These are phyloP conservation scores for Abrostola triplasia DNA, from an alignment of 2,888 invertebrate species.

Conservation along the genomic window DNA sequence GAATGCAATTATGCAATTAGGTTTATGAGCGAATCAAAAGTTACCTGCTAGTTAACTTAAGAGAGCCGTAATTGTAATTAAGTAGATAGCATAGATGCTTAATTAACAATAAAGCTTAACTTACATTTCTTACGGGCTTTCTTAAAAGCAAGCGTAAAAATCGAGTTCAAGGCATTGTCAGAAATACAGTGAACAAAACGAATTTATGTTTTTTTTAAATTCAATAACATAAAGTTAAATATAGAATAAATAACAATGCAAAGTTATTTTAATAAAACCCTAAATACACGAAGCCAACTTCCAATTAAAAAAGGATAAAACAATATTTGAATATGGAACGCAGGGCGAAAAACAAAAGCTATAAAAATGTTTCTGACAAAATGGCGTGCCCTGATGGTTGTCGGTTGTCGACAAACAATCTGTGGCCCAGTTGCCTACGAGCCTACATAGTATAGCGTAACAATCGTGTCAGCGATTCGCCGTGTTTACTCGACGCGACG, in stretches of 20 bases:
- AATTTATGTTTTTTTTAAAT: too few species aligned
- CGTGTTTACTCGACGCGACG: conserved; percentile 47
- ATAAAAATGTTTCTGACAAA: conserved; percentile 32
- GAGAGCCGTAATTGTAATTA: conserved; percentile 4
- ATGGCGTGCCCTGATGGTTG: conserved; percentile 43
- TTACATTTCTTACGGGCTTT: too few species aligned
- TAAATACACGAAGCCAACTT: conserved; percentile 7
- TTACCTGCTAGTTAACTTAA: conserved; percentile 9
- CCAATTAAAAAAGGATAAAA: conserved; percentile 44
- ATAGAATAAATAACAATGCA: conserved; percentile 9
- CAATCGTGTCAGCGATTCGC: conserved; percentile 60
- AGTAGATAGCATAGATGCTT: too few species aligned
- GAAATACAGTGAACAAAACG: too few species aligned
- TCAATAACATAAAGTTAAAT: conserved; percentile 1
- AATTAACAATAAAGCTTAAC: too few species aligned
- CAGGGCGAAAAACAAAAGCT: conserved; percentile 41
- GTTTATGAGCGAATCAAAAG: conserved; percentile 36
- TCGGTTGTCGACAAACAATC: conserved; percentile 46
- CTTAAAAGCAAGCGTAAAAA: too few species aligned
- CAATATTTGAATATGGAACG: conserved; percentile 33
- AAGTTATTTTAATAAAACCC: conserved; percentile 2
- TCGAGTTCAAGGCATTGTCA: too few species aligned
- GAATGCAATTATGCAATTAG: conserved; percentile 42
- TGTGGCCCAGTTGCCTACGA: conserved; percentile 58
- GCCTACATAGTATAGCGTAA: conserved; percentile 61